Evolutionary conservation across 2,113 vertebrate species (phyloP).

Genomic region (Eurypyga helias): DNA sequence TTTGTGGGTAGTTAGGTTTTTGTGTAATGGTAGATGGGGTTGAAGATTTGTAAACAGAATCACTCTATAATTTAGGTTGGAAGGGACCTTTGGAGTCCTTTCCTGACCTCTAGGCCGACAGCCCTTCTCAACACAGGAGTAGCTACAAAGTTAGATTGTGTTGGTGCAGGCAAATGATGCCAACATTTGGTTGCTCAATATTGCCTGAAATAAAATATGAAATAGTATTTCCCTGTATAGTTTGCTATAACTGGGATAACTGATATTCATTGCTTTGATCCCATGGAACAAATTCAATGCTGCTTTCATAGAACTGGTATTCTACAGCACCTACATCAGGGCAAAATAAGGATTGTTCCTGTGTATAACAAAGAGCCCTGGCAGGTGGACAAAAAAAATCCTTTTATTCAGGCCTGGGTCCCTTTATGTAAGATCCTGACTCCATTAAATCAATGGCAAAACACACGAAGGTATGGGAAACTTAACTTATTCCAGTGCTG

Average conservation of each 20-base stretch:
- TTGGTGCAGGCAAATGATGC: neutral
- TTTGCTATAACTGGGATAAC: neutral
- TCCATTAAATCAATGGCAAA: neutral
- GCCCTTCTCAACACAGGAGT: neutral
- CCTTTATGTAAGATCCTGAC: neutral
- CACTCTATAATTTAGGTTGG: neutral
- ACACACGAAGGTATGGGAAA: neutral
- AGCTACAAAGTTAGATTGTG: neutral
- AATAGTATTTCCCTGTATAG: neutral
- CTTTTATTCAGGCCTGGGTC: neutral
- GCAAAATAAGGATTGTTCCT: neutral
- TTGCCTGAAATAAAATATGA: neutral
- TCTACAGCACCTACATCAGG: neutral
- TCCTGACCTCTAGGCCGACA: neutral
- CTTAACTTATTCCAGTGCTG: neutral
- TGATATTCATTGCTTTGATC: neutral
- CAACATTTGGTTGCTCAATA: neutral
- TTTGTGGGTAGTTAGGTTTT: conserved; percentile 14
- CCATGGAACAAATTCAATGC: neutral
- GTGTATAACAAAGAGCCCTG: neutral
- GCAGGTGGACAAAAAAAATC: neutral
- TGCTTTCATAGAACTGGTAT: neutral
- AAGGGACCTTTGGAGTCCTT: neutral
- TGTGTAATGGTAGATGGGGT: conserved; percentile 5
- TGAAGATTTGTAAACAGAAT: neutral